phyloP scores from a whole-genome alignment of 2,888 invertebrate genomes.

The Lithodes maja region DNA sequence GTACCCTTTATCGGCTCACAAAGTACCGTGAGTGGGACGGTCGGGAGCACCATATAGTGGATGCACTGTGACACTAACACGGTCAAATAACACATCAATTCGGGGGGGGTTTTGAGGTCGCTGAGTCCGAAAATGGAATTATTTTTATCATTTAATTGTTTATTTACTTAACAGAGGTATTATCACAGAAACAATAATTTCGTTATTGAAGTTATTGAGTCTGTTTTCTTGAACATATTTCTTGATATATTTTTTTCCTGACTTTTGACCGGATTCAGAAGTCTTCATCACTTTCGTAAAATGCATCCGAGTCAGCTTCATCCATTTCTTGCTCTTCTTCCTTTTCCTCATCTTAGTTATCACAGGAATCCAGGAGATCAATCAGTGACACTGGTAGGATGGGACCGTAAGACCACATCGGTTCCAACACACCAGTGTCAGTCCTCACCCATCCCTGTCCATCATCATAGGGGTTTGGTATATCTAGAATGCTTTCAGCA shows the following conservation, averaged over 20 bases:
- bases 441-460: slow-evolving; percentile 21
- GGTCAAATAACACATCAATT: slow-evolving; percentile 5
- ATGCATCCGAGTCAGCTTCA: slow-evolving; percentile 20
- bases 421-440: slow-evolving; percentile 19
- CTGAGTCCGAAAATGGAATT: slow-evolving; percentile 11
- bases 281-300: background rate
- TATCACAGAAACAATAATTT: too few species aligned
- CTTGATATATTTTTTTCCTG: background rate
- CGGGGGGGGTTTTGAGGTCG: background rate
- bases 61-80: slow-evolving; percentile 10
- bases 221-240: too few species aligned
- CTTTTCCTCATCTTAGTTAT: background rate
- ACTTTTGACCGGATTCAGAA: background rate
- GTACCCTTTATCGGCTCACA: background rate
- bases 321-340: slow-evolving; percentile 10
- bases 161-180: background rate
- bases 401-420: background rate
- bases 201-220: too few species aligned
- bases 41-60: background rate
- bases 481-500: slow-evolving; percentile 1
- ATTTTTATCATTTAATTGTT: slow-evolving; percentile 22
- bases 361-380: slow-evolving; percentile 20
- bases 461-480: slow-evolving; percentile 39
- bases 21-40: background rate
- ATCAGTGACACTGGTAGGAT: slow-evolving; percentile 11